These are phyloP conservation scores for Rhadina sibilatrix DNA, from an alignment of 2,113 vertebrate genomes.

Conservation along the genomic window DNA sequence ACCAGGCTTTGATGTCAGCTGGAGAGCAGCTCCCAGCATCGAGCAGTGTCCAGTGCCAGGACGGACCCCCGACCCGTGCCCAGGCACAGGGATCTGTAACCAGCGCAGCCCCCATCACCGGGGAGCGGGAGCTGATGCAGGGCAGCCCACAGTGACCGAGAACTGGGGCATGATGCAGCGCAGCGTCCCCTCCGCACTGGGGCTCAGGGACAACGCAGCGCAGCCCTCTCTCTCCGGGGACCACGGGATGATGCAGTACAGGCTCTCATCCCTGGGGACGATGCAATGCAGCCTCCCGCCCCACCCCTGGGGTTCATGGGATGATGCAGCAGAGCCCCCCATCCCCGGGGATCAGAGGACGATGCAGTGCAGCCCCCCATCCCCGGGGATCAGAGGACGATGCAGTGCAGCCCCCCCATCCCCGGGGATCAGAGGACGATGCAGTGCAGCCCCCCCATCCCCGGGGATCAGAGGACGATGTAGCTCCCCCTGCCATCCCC, in stretches of 20 bases:
- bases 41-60: neutral
- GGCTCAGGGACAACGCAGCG: neutral
- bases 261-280: too few relatives aligned
- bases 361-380: too few relatives aligned
- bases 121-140: neutral
- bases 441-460: neutral
- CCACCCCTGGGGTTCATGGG: too few relatives aligned
- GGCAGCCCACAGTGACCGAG: neutral
- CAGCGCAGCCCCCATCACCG: neutral
- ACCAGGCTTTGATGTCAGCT: neutral
- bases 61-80: neutral
- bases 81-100: neutral
- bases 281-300: neutral
- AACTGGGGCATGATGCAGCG: neutral
- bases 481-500: neutral
- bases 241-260: too few relatives aligned
- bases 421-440: neutral
- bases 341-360: neutral
- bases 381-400: neutral
- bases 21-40: neutral
- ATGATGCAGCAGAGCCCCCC: neutral
- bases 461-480: neutral
- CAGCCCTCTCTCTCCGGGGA: rapidly evolving
- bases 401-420: too few relatives aligned
- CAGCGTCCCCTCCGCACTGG: neutral